Conservation (phyloP, 2,888 invertebrate genomes). For the Lithophane leautieri region DNA sequence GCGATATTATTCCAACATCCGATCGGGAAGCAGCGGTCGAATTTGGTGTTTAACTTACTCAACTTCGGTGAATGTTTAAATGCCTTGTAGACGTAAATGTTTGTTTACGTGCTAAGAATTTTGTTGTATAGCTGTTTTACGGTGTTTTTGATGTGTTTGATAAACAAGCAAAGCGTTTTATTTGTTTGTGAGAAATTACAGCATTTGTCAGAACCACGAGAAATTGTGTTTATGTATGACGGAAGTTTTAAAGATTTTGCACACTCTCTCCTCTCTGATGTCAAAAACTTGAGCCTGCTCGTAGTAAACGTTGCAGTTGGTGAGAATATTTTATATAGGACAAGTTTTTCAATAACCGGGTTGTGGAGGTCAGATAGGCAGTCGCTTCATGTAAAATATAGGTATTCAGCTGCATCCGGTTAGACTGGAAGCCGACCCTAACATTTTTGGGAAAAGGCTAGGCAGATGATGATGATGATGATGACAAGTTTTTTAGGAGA, state of each 20-base stretch:
- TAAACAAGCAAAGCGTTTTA: conserved; percentile 24
- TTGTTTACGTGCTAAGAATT: conserved; percentile 19
- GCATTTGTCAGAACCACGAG: background rate
- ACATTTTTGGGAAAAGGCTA: too few relatives aligned
- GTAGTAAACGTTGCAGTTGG: too few relatives aligned
- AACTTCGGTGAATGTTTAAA: conserved; percentile 32
- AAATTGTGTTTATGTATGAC: conserved; percentile 9
- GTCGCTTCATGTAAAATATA: too few relatives aligned
- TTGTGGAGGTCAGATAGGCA: background rate
- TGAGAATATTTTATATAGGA: background rate
- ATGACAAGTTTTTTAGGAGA: background rate
- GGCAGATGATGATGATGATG: too few relatives aligned
- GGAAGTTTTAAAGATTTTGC: background rate
- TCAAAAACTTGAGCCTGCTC: background rate
- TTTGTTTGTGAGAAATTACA: conserved; percentile 26
- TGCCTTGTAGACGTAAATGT: conserved; percentile 36
- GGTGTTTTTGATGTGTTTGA: conserved; percentile 25
- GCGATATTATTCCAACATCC: conserved; percentile 59
- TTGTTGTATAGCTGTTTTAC: conserved; percentile 15
- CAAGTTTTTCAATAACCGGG: too few relatives aligned
- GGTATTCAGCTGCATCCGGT: too few relatives aligned
- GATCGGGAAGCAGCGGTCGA: conserved; percentile 35
- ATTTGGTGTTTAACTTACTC: conserved; percentile 32
- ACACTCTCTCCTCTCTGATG: too few relatives aligned
- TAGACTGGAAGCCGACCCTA: too few relatives aligned